phyloP scores from a whole-genome alignment of 2,888 invertebrate species.

The Proisotoma minuta region DNA sequence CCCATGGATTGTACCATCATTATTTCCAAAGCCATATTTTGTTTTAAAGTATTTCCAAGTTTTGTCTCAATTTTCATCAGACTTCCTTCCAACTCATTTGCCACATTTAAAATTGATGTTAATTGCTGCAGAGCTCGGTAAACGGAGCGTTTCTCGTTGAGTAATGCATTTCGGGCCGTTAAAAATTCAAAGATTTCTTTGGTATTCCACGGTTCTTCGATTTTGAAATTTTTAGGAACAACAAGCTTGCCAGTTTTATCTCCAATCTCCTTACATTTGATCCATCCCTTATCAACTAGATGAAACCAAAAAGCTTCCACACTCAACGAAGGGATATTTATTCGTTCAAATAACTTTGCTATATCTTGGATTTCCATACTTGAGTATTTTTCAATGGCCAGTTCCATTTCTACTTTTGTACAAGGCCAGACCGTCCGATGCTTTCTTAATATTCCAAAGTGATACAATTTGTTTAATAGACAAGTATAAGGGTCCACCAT shows the following conservation, averaged over 20 bases:
- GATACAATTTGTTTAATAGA: background rate
- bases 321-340: background rate
- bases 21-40: background rate
- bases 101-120: background rate
- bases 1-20: background rate
- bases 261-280: background rate
- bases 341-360: background rate
- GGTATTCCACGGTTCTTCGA: background rate
- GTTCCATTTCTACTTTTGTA: no score
- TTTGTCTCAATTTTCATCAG: background rate
- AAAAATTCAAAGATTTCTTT: background rate
- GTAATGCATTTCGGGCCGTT: background rate
- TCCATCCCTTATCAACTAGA: background rate
- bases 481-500: background rate
- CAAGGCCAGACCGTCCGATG: background rate
- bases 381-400: no score
- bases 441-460: background rate
- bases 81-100: background rate
- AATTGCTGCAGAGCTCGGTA: background rate
- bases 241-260: background rate
- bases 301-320: background rate
- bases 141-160: background rate
- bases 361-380: background rate
- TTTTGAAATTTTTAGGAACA: background rate
- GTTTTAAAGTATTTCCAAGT: background rate